phyloP scores from a whole-genome alignment of 2,888 invertebrate genomes.

The Toxonevra muliebris region DNA sequence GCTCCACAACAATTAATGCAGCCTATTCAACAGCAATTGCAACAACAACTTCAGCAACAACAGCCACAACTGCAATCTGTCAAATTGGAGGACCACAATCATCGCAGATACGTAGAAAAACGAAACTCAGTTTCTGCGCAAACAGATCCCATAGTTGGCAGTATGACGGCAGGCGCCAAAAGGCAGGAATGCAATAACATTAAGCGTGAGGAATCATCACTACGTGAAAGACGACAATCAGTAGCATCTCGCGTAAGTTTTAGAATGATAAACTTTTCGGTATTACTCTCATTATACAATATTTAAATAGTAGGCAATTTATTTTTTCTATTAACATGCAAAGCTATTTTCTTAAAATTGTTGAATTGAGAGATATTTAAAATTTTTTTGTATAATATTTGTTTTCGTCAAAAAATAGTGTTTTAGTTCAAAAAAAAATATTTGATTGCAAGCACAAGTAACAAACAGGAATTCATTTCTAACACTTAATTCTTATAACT shows the following conservation, averaged over 20 bases:
- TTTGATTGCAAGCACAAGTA: no score
- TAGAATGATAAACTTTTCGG: no score
- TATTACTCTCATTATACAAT: no score
- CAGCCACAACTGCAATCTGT: slow-evolving; percentile 34
- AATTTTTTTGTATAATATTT: no score
- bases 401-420: no score
- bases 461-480: no score
- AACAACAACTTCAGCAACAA: slow-evolving; percentile 53
- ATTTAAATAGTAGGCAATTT: no score
- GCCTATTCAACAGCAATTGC: slow-evolving; percentile 47
- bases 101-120: slow-evolving; percentile 51
- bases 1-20: slow-evolving; percentile 41
- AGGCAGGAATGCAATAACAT: slow-evolving; percentile 50
- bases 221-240: slow-evolving; percentile 58
- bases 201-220: slow-evolving; percentile 50
- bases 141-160: slow-evolving; percentile 58
- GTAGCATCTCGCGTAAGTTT: slow-evolving; percentile 49
- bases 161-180: slow-evolving; percentile 52
- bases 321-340: no score
- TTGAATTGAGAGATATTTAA: no score
- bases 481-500: no score
- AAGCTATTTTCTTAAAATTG: no score
- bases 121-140: slow-evolving; percentile 63
- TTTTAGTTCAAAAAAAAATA: no score
- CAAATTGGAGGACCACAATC: slow-evolving; percentile 32